Conservation (phyloP, 2,888 invertebrate genomes). For the Dasypogon diadema region DNA sequence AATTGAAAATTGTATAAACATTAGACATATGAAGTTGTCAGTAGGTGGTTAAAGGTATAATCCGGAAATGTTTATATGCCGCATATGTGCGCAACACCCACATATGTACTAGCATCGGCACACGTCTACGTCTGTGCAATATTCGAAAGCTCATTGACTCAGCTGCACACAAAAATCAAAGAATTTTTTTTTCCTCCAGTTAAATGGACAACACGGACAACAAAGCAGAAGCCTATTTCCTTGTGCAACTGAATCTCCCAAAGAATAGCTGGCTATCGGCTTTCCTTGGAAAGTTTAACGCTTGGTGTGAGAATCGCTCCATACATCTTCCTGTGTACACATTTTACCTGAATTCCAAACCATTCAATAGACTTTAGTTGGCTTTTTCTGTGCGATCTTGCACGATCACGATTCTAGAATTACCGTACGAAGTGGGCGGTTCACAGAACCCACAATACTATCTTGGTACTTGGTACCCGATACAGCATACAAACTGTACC, state of each 20-base stretch:
- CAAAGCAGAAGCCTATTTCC: neutral
- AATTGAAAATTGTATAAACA: too few relatives aligned
- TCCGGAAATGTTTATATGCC: constrained; percentile 18
- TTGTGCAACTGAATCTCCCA: constrained; percentile 4
- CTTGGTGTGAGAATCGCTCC: constrained; percentile 28
- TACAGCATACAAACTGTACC: constrained; percentile 20
- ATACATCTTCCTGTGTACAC: constrained; percentile 44
- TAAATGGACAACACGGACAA: neutral
- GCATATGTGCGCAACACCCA: constrained; percentile 24
- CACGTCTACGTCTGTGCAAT: neutral
- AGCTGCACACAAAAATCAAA: neutral
- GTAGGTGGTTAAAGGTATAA: constrained; percentile 16
- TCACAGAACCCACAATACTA: constrained; percentile 39
- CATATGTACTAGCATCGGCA: neutral
- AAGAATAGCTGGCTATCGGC: neutral
- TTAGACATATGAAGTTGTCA: constrained; percentile 13
- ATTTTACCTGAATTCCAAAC: constrained; percentile 50
- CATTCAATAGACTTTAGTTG: constrained; percentile 44
- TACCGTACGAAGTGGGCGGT: constrained; percentile 68
- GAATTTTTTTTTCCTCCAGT: constrained; percentile 11
- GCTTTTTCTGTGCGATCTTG: constrained; percentile 62
- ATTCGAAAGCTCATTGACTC: constrained; percentile 40
- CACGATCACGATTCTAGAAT: constrained; percentile 67
- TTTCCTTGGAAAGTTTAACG: constrained; percentile 24
- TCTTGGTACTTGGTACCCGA: too few relatives aligned